Evolutionary conservation across 2,113 vertebrate species (phyloP).

Genomic region (Bucco capensis): DNA sequence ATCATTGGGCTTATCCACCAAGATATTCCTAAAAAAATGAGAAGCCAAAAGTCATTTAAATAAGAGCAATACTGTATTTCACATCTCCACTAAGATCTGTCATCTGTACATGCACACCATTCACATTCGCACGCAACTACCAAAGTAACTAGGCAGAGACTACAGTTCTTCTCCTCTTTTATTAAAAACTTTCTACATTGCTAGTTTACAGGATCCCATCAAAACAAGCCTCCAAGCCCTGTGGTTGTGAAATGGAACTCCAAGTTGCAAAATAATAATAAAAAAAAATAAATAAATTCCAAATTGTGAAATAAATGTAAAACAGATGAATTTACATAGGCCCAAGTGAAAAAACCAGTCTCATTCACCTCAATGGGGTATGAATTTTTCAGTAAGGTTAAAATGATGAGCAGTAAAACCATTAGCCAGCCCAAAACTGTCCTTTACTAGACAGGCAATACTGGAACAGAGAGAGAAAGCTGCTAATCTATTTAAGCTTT

Average conservation of each 20-base stretch:
- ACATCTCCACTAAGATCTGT: background rate
- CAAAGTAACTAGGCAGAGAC: background rate
- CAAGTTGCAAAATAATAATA: background rate
- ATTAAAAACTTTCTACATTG: background rate
- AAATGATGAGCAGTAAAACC: background rate
- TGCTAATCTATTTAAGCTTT: background rate
- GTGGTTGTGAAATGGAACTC: background rate
- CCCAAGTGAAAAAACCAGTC: background rate
- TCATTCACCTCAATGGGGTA: background rate
- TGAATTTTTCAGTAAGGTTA: background rate
- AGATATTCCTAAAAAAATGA: conserved; percentile 87
- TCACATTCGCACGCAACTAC: background rate
- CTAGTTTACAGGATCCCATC: background rate
- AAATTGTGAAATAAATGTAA: background rate
- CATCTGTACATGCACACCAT: background rate
- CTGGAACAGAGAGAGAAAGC: fast-evolving
- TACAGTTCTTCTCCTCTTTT: background rate
- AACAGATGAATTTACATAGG: background rate
- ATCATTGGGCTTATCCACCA: conserved; percentile 97
- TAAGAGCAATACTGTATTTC: background rate
- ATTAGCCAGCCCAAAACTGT: background rate
- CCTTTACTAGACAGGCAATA: background rate
- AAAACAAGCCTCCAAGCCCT: background rate
- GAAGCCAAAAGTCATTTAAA: background rate
- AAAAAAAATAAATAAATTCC: background rate